Evolutionary conservation across 2,888 invertebrate species (phyloP).

Genomic region (Agriopis aurantiaria): DNA sequence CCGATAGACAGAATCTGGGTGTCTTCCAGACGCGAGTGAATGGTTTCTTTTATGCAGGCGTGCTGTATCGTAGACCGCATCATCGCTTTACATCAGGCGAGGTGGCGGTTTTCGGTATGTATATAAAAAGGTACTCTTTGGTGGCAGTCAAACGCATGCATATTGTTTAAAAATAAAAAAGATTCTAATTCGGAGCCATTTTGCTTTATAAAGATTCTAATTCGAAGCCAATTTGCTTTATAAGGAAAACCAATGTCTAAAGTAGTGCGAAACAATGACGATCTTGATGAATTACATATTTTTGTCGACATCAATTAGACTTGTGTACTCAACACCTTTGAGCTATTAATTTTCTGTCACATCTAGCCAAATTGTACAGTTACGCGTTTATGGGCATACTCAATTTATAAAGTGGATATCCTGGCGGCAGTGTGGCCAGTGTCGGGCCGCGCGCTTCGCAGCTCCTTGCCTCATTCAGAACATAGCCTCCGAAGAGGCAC

Average conservation of each 20-base stretch:
- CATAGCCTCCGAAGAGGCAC: constrained; percentile 72
- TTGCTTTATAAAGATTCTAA: background rate
- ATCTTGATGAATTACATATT: constrained; percentile 33
- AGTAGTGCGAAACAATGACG: constrained; percentile 22
- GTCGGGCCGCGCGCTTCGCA: constrained; percentile 57
- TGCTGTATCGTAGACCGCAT: too few species aligned
- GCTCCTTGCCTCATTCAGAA: constrained; percentile 76
- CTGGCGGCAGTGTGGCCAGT: constrained; percentile 53
- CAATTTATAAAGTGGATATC: constrained; percentile 85
- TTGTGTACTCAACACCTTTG: constrained; percentile 22
- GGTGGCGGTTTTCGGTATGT: too few species aligned
- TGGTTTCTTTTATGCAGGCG: too few species aligned
- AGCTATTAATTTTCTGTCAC: constrained; percentile 39
- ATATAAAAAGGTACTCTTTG: too few species aligned
- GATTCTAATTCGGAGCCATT: background rate
- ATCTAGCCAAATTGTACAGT: constrained; percentile 70
- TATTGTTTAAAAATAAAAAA: background rate
- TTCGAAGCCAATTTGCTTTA: background rate
- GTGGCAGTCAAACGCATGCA: too few species aligned
- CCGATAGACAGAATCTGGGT: too few species aligned
- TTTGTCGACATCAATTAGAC: constrained; percentile 36
- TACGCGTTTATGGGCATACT: constrained; percentile 77
- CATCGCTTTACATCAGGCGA: too few species aligned
- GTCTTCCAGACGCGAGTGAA: too few species aligned
- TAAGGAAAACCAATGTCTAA: constrained; percentile 1